Conservation (phyloP, 1,140 invertebrate genomes). For the Drosophila lini region DNA sequence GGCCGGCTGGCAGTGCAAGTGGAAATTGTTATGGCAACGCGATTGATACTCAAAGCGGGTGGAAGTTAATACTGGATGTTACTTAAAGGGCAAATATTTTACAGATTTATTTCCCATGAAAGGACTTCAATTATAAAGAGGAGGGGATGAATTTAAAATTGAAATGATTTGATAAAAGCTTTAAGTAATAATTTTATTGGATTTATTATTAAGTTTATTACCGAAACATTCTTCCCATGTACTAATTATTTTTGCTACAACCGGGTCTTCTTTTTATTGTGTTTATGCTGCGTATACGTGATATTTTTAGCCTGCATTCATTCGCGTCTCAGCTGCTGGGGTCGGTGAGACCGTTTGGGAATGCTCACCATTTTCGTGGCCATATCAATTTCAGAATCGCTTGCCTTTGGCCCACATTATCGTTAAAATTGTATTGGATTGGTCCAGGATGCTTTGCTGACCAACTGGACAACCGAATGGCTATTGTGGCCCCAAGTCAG, state of each 20-base stretch:
- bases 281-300: constrained; percentile 39
- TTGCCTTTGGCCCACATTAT: constrained; percentile 71
- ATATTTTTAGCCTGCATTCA: constrained; percentile 21
- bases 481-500: constrained; percentile 63
- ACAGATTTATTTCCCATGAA: not conserved
- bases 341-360: not conserved
- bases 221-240: not conserved
- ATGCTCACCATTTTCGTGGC: constrained; percentile 48
- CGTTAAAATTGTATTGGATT: constrained; percentile 81
- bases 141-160: not conserved
- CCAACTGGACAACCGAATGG: constrained; percentile 50
- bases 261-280: not conserved
- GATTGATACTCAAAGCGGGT: constrained; percentile 13
- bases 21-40: constrained; percentile 66
- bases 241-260: no score
- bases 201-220: not conserved
- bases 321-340: constrained; percentile 3
- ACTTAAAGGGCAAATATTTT: not conserved
- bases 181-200: not conserved
- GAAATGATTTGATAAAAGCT: not conserved
- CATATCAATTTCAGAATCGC: constrained; percentile 73
- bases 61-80: not conserved
- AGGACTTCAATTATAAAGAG: no score
- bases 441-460: constrained; percentile 62
- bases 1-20: constrained; percentile 27